These are phyloP conservation scores for Fringilla coelebs DNA, from an alignment of 2,797 vertebrate genomes.

Conservation along the genomic window DNA sequence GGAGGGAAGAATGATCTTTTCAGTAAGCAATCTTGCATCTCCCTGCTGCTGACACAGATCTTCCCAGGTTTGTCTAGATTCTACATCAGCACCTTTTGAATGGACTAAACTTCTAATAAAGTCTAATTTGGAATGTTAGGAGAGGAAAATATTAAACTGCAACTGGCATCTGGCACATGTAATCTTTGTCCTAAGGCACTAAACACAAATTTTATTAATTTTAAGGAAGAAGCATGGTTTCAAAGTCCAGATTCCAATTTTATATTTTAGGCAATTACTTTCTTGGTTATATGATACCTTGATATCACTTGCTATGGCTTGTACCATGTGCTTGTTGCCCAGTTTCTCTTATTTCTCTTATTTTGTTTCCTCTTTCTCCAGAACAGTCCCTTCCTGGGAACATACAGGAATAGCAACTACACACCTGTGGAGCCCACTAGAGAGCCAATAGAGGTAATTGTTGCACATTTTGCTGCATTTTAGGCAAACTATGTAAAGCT, in stretches of 20 bases:
- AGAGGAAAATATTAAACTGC: background rate
- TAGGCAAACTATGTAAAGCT: background rate
- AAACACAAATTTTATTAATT: background rate
- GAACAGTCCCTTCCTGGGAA: conserved; percentile 81
- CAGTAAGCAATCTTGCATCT: background rate
- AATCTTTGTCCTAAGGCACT: background rate
- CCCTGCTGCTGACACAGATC: background rate
- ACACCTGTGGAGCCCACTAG: conserved; percentile 67
- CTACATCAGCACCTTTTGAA: background rate
- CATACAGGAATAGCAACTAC: conserved; percentile 83
- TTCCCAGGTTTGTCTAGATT: background rate
- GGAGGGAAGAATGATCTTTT: background rate
- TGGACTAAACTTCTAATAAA: background rate
- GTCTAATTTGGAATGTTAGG: background rate
- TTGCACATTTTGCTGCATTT: background rate
- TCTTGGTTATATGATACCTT: background rate
- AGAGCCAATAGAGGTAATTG: conserved; percentile 74
- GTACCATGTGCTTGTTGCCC: background rate
- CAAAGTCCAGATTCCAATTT: background rate
- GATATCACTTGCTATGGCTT: background rate
- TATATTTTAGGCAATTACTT: background rate
- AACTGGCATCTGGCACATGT: background rate
- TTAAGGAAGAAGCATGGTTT: background rate
- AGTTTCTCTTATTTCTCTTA: background rate
- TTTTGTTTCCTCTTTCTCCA: conserved; percentile 24